Conservation (phyloP, 2,797 vertebrate species). For the Sebastes vulpes region DNA sequence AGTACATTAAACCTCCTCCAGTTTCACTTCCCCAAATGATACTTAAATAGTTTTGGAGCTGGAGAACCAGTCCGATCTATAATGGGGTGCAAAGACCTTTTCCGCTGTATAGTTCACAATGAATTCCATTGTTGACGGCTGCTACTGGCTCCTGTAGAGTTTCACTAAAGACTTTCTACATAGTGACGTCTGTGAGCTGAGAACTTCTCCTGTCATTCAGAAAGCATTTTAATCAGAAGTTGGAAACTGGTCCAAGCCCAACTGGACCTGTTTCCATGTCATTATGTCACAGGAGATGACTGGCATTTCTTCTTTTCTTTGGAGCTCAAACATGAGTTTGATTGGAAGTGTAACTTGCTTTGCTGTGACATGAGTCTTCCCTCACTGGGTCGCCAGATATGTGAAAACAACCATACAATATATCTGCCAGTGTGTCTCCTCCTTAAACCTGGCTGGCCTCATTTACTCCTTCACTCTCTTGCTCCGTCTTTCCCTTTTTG, state of each 20-base stretch:
- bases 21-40: slow-evolving; percentile 44
- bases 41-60: slow-evolving; percentile 34
- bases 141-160: background rate
- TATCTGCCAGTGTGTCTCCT: slow-evolving; percentile 63
- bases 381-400: slow-evolving; percentile 21
- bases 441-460: slow-evolving; percentile 55
- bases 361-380: slow-evolving; percentile 52
- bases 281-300: slow-evolving; percentile 21
- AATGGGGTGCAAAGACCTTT: slow-evolving; percentile 15
- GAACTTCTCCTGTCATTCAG: background rate
- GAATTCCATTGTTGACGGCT: slow-evolving; percentile 29
- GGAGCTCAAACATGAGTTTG: slow-evolving; percentile 3
- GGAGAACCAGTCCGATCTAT: background rate
- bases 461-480: slow-evolving; percentile 36
- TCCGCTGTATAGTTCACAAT: slow-evolving; percentile 24
- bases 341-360: slow-evolving; percentile 34
- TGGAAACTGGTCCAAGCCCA: background rate
- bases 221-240: slow-evolving; percentile 1
- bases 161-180: background rate
- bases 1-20: slow-evolving; percentile 36
- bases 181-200: slow-evolving; percentile 4
- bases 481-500: background rate
- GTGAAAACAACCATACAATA: slow-evolving; percentile 44
- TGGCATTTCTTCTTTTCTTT: slow-evolving; percentile 27
- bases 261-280: slow-evolving; percentile 6